Base-by-base conservation (phyloP, 2,797 vertebrate genomes). In the Neopelma chrysocephalum region DNA sequence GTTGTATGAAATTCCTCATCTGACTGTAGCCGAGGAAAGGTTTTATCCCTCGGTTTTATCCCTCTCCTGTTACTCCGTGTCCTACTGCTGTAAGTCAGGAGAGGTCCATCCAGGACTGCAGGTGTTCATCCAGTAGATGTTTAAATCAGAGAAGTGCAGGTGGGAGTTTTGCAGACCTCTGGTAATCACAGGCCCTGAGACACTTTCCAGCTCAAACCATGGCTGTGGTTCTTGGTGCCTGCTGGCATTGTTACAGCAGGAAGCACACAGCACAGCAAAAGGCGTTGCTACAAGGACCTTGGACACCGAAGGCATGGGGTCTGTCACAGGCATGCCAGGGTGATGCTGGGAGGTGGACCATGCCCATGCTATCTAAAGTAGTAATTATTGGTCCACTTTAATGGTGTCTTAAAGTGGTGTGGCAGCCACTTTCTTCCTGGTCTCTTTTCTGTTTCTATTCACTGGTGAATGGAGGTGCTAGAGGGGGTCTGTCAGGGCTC, bases 141-240 rank as follows among this genome's bases (percentile, higher is more conserved):
- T 89, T 54, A 34, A 68, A 43, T 57, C 1, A 4, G 45, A 45
- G 47, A 53, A 23, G 38, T 60, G 22, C 29, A 32, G 42, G n/a
- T 34, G 22, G 50, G 66, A 75, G 16, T 75, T 75, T 36, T 81
- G 18, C 48, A 73, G 76, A 43, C 34, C 34, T 60, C 32, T 73
- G 31, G 13, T 54, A 76, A 29, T 3, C 23, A 5, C 22, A 54
- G 15, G 6, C 11, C 12, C 23, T 0, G 2, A 8, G 45, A 10
- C 2, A 6, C 12, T 62, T 87, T 66, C 40, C 42, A 48, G 0
- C n/a, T 38, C 27, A 25, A 17, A 17, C 26, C 1, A 0, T 36
- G 36, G 58, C 66, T 54, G 7, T 82, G 34, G 47, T 27, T 87
- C 36, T n/a, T 8, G 27, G 15, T 66, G 40, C 43, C 51, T 1